Percentiles rank a stretch among this genome's conserved stretches.
Conservation (phyloP, 2,797 vertebrate species). For the Oceanodroma leucorhoa region DNA sequence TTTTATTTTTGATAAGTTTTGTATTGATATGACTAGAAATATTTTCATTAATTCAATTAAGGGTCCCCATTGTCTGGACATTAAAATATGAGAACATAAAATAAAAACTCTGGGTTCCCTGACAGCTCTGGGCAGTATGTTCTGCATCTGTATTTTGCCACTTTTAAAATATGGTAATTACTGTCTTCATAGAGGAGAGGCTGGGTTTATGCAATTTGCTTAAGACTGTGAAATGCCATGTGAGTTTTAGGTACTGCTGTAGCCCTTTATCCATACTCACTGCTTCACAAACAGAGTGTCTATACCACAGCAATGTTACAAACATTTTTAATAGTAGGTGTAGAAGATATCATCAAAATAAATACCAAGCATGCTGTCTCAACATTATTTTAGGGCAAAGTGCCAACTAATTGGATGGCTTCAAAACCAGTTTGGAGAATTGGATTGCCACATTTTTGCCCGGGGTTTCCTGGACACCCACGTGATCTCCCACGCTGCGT, state of each 20-base stretch:
- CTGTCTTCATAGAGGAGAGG: not conserved
- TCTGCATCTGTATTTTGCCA: not conserved
- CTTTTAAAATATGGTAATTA: not conserved
- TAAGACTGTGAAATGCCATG: not conserved
- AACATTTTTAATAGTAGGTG: not conserved
- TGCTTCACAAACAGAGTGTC: not conserved
- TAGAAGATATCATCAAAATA: not conserved
- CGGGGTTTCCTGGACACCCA: not conserved
- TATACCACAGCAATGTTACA: not conserved
- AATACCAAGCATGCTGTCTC: not conserved
- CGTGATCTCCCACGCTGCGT: rapidly evolving
- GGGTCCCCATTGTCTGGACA: rapidly evolving
- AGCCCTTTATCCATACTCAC: not conserved
- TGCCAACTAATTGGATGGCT: not conserved
- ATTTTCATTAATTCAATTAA: not conserved
- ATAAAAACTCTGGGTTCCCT: not conserved
- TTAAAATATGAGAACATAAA: not conserved
- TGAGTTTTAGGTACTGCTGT: not conserved
- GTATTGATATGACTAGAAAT: not conserved
- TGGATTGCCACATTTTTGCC: not conserved
- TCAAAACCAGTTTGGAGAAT: not conserved
- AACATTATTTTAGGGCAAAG: not conserved
- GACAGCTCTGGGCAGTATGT: not conserved
- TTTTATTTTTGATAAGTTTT: not conserved
- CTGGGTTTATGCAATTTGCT: not conserved